Base-by-base conservation (phyloP, 1,140 invertebrate genomes). In the Cyclargus thomasi region DNA sequence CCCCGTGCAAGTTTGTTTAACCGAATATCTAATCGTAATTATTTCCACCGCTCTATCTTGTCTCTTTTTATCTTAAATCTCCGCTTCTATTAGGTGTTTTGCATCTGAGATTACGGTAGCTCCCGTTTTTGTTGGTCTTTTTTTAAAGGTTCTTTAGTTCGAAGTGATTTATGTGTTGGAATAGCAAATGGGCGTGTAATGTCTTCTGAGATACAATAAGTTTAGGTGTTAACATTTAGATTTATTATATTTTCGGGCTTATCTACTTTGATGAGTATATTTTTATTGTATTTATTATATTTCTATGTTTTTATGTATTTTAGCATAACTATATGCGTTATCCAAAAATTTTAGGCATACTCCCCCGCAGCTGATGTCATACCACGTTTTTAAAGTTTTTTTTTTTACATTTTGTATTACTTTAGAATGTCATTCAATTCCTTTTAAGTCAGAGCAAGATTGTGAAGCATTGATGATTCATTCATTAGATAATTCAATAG, bases 1-100 rank as follows among this genome's bases (percentile, higher is more conserved):
- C 87, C 87, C 86, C 84, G 82, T 80, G 79, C 80, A 83, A 83
- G 74, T 75, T 79, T 77, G 84, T 82, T 82, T 82, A 82, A 77
- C 80, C 80, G 80, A 78, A 85, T 80, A 75, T 73, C 78, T 79
- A 85, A 80, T 75, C 74, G 72, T 83, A 75, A 77, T 77, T 59
- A 59, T 20, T 59, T 59, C 53, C 8, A 29, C 29, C 29, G 29
- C 2, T 29, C 29, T 29, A 29, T 29, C 29, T 29, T 8, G 29
- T 59, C 22, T 66, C n/a, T 29, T 57, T 18, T 11, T 57, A 35
- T 59, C 65, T 35, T 23, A 23, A 79, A 77, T 79, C 75, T 79
- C 79, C 76, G 78, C 70, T n/a, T 55, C 67, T 67, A 66, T 64
- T 74, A 74, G 70, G 78, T 78, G 70, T 69, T 77, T 71, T 77